Evolutionary conservation across 2,888 invertebrate species (phyloP).

Genomic region (Agonum fuliginosum): DNA sequence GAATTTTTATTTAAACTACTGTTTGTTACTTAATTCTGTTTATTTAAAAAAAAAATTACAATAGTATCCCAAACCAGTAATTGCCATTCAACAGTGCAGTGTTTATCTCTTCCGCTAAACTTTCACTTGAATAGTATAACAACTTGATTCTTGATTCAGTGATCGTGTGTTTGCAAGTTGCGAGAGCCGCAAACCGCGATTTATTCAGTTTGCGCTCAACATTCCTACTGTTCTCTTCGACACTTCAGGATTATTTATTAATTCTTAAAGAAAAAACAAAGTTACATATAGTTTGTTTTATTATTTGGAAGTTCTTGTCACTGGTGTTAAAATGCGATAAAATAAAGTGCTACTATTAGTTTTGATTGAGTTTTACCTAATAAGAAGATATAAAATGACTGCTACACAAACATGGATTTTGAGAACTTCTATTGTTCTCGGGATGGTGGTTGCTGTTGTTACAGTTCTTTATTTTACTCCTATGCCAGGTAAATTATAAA

Average conservation of each 20-base stretch:
- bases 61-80: neutral
- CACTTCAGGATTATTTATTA: neutral
- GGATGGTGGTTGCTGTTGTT: slow-evolving; percentile 80
- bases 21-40: too few species aligned
- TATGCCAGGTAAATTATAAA: slow-evolving; percentile 77
- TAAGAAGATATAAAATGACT: slow-evolving; percentile 68
- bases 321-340: neutral
- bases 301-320: too few species aligned
- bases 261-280: neutral
- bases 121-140: slow-evolving; percentile 36
- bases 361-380: neutral
- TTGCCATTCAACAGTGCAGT: slow-evolving; percentile 3
- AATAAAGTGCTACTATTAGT: slow-evolving; percentile 2
- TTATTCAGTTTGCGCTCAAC: slow-evolving; percentile 15
- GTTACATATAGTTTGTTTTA: neutral
- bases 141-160: slow-evolving; percentile 3
- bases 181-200: neutral
- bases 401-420: slow-evolving; percentile 75
- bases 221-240: neutral
- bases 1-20: too few species aligned
- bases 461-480: slow-evolving; percentile 84
- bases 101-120: slow-evolving; percentile 43
- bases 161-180: neutral
- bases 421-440: slow-evolving; percentile 79
- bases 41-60: too few species aligned